These are phyloP conservation scores for Rhagium mordax DNA, from an alignment of 2,888 invertebrate genomes.

Conservation along the genomic window DNA sequence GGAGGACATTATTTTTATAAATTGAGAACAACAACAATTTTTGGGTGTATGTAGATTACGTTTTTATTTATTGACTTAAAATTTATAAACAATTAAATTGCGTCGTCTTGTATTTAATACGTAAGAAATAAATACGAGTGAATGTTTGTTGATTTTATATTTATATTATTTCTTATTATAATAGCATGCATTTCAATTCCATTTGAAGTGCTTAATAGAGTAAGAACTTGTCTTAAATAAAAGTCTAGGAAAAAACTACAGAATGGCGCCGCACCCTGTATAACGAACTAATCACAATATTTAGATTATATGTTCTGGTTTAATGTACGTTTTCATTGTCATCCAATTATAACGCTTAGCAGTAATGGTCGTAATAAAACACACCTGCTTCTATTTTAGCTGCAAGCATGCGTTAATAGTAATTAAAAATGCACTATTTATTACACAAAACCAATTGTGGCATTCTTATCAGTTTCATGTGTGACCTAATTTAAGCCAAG, in stretches of 20 bases:
- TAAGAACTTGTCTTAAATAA: too few relatives aligned
- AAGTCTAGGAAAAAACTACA: background rate
- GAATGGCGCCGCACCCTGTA: background rate
- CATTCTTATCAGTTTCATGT: conserved; percentile 7
- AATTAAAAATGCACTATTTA: conserved; percentile 5
- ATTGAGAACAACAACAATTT: too few relatives aligned
- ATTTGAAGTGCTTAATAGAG: too few relatives aligned
- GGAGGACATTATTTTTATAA: too few relatives aligned
- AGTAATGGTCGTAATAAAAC: conserved; percentile 9
- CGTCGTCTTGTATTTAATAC: too few relatives aligned
- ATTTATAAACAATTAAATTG: too few relatives aligned
- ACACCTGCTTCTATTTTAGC: conserved; percentile 17
- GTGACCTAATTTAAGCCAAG: conserved; percentile 7
- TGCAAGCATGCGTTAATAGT: background rate
- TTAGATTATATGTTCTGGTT: conserved; percentile 27
- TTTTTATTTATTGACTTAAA: too few relatives aligned
- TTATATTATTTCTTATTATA: too few relatives aligned
- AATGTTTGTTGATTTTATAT: too few relatives aligned
- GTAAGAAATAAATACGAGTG: too few relatives aligned
- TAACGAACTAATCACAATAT: conserved; percentile 4
- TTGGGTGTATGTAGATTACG: too few relatives aligned
- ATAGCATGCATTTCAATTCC: too few relatives aligned
- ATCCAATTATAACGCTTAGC: conserved; percentile 29
- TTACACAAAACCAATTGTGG: background rate
- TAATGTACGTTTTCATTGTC: conserved; percentile 24